Evolutionary conservation across 1,140 invertebrate species (phyloP).

Genomic region (Micrasema longulum): DNA sequence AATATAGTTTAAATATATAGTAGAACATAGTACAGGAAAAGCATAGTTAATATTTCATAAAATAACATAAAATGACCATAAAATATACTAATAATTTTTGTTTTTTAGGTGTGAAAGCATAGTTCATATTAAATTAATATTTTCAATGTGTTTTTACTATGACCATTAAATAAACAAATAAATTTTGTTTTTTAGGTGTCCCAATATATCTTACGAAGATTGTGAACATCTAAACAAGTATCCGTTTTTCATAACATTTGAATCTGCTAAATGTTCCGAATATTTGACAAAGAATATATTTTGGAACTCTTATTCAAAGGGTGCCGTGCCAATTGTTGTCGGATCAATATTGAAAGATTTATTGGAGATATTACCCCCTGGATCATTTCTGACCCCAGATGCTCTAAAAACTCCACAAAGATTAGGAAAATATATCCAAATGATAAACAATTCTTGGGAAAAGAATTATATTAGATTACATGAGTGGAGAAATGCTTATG

Average conservation of each 20-base stretch:
- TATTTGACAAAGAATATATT: constrained; percentile 81
- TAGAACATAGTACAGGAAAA: too few relatives aligned
- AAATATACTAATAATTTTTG: too few relatives aligned
- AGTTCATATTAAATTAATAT: too few relatives aligned
- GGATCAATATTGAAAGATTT: constrained; percentile 69
- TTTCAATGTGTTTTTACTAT: too few relatives aligned
- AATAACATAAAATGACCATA: too few relatives aligned
- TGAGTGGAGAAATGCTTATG: constrained; percentile 75
- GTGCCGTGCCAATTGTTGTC: constrained; percentile 78
- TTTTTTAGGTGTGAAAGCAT: too few relatives aligned
- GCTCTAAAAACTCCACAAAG: constrained; percentile 74
- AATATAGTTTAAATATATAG: too few relatives aligned
- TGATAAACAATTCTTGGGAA: constrained; percentile 62
- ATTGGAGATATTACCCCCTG: constrained; percentile 70
- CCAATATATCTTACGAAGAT: constrained; percentile 71
- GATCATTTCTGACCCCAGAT: constrained; percentile 80
- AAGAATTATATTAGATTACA: constrained; percentile 69
- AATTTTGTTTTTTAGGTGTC: constrained; percentile 68
- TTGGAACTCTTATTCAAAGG: constrained; percentile 73
- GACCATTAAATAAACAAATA: too few relatives aligned
- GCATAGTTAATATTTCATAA: too few relatives aligned
- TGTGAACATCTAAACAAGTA: constrained; percentile 71
- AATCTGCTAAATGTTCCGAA: constrained; percentile 79
- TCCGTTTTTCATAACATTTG: constrained; percentile 82
- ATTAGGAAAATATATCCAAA: constrained; percentile 69